phyloP scores from a whole-genome alignment of 2,797 vertebrate genomes.

The Adelosebastes latens region DNA sequence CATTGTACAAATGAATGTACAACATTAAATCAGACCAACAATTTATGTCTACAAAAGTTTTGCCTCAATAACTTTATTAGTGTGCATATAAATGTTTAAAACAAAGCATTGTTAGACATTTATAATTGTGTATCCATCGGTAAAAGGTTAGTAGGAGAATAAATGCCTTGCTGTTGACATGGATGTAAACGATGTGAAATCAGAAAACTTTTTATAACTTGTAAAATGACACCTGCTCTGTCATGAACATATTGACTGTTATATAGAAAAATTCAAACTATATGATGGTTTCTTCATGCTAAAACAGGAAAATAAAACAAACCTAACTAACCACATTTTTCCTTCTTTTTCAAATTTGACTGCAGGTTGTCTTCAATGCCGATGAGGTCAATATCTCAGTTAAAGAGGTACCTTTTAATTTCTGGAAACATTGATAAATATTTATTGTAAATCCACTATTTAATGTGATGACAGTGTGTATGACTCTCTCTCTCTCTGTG shows the following conservation, averaged over 20 bases:
- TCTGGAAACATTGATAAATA: neutral
- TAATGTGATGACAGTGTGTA: neutral
- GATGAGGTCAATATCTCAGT: conserved; percentile 91
- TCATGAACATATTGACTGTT: neutral
- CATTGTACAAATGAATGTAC: neutral
- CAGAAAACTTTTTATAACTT: neutral
- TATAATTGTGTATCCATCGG: neutral
- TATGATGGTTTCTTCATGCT: neutral
- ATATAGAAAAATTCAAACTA: neutral
- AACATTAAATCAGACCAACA: neutral
- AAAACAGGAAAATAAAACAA: neutral
- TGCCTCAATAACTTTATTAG: neutral
- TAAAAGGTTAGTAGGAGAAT: neutral
- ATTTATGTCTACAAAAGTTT: neutral
- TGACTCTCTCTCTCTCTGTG: neutral
- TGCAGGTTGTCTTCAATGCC: conserved; percentile 88
- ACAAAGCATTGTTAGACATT: neutral
- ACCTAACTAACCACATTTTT: neutral
- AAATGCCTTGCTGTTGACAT: neutral
- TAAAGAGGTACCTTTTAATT: conserved; percentile 87
- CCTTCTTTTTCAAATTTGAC: neutral
- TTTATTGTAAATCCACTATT: neutral
- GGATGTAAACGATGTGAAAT: neutral
- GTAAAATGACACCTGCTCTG: neutral
- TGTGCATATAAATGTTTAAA: neutral